Percentiles rank a stretch among this genome's conserved stretches.
These are phyloP conservation scores for Rhinichthys klamathensis DNA, from an alignment of 2,113 vertebrate genomes.

Conservation along the genomic window DNA sequence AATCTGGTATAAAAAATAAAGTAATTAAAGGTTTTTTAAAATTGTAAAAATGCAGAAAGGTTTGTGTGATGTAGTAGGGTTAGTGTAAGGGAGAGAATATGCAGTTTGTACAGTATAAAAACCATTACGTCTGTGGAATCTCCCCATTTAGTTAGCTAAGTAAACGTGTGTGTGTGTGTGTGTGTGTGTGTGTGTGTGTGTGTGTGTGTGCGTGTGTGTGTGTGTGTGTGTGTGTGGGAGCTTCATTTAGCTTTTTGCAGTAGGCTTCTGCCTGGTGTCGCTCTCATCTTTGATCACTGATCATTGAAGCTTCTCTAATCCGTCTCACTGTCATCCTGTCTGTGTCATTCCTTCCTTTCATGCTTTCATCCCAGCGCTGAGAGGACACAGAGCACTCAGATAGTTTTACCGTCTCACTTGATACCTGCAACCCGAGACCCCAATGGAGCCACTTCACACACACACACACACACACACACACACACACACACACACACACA, in stretches of 20 bases:
- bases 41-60: too few species aligned
- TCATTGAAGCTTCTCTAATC: conserved; percentile 79
- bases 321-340: conserved; percentile 76
- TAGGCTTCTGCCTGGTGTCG: conserved; percentile 4
- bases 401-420: conserved; percentile 81
- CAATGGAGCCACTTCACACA: conserved; percentile 58
- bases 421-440: conserved; percentile 73
- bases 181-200: conserved; percentile 46
- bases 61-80: too few species aligned
- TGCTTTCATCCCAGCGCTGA: conserved; percentile 79
- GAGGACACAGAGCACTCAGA: conserved; percentile 75
- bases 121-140: too few species aligned
- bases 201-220: conserved; percentile 45
- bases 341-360: conserved; percentile 75
- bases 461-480: conserved; percentile 2
- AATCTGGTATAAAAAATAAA: too few species aligned
- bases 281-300: conserved; percentile 77
- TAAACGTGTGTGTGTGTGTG: neutral
- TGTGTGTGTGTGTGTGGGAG: conserved; percentile 22
- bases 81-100: too few species aligned
- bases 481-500: too few species aligned
- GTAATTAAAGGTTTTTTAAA: too few species aligned
- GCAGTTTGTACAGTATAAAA: too few species aligned
- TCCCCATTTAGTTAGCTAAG: too few species aligned
- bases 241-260: conserved; percentile 20